Percentiles rank a stretch among this genome's conserved stretches.
phyloP scores from a whole-genome alignment of 1,140 invertebrate genomes.

The Drosophila pseudoobscura region DNA sequence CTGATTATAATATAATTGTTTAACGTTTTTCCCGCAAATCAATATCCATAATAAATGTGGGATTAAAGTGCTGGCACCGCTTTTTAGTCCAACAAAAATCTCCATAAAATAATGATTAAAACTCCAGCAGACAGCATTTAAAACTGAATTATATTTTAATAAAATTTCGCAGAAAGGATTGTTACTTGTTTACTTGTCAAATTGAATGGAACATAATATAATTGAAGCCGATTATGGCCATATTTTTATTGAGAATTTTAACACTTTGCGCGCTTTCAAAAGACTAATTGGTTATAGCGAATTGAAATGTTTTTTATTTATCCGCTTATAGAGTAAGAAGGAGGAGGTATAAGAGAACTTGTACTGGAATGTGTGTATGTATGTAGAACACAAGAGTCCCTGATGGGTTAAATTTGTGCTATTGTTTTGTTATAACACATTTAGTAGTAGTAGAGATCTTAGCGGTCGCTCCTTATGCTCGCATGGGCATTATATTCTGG shows the following conservation, averaged over 20 bases:
- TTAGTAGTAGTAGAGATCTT: no score
- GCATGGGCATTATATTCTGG: no score
- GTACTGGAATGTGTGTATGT: no score
- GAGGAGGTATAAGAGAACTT: no score
- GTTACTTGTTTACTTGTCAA: conserved; percentile 10
- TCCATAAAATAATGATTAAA: conserved; percentile 6
- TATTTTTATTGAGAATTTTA: conserved; percentile 9
- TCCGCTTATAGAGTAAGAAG: no score
- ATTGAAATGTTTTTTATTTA: no score
- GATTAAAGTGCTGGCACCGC: conserved; percentile 4
- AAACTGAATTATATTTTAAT: conserved; percentile 24
- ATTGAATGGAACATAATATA: conserved; percentile 10
- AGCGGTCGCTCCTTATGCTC: no score
- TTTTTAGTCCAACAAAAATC: conserved; percentile 2
- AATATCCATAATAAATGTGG: conserved; percentile 27
- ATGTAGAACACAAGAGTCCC: no score
- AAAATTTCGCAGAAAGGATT: conserved; percentile 2
- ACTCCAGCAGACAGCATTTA: neutral
- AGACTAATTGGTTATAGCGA: no score
- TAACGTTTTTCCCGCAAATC: conserved; percentile 25
- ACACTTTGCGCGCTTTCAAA: no score
- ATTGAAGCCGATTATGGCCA: conserved; percentile 42
- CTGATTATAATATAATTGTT: conserved; percentile 36
- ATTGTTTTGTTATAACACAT: no score
- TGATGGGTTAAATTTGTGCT: no score